These are phyloP conservation scores for Sebastes variabilis DNA, from an alignment of 2,797 vertebrate species.

Conservation along the genomic window DNA sequence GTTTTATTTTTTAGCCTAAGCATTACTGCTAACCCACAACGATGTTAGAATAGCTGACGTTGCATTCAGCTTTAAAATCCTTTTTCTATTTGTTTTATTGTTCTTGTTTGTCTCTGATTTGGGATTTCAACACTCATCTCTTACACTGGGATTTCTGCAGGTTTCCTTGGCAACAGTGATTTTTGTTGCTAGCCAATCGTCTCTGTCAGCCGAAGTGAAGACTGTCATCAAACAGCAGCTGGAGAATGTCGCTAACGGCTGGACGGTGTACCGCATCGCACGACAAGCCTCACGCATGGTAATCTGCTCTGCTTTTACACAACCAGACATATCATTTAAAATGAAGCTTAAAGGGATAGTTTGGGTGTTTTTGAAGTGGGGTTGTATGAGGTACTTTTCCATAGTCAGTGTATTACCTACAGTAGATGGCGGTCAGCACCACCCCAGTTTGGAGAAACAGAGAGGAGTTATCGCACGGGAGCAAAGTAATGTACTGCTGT, in stretches of 20 bases:
- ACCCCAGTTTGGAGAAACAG: too few relatives aligned
- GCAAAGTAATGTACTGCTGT: too few relatives aligned
- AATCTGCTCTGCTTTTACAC: background rate
- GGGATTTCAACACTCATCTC: background rate
- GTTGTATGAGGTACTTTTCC: too few relatives aligned
- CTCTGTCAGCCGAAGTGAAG: slow-evolving; percentile 92
- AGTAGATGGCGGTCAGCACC: too few relatives aligned
- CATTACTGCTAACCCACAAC: background rate
- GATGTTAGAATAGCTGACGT: background rate
- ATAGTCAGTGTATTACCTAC: too few relatives aligned
- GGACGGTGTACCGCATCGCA: slow-evolving; percentile 97
- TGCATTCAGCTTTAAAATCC: background rate
- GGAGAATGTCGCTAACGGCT: slow-evolving; percentile 94
- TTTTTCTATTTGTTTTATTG: background rate
- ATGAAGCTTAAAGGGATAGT: background rate
- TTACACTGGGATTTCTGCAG: slow-evolving; percentile 68
- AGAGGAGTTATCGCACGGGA: too few relatives aligned
- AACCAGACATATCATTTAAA: background rate
- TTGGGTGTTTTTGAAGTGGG: fast-evolving
- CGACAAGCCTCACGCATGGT: slow-evolving; percentile 98
- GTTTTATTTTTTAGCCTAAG: background rate
- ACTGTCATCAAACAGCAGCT: slow-evolving; percentile 94
- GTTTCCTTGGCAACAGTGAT: slow-evolving; percentile 97
- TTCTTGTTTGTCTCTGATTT: background rate
- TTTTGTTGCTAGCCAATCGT: slow-evolving; percentile 97